Base-by-base conservation (phyloP, 2,797 vertebrate genomes). In the Selene dorsalis region DNA sequence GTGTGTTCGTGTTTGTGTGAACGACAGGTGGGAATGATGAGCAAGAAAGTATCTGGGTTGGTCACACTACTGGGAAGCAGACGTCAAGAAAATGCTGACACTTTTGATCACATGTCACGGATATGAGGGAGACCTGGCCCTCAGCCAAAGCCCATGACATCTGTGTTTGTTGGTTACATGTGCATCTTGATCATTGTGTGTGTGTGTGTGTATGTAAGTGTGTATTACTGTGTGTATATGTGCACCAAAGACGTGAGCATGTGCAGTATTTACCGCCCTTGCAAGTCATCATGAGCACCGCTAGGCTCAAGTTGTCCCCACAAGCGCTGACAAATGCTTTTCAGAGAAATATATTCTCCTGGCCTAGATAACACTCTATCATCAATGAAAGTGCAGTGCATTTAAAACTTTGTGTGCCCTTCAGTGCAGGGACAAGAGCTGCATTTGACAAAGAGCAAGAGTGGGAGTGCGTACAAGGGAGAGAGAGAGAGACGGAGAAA, bases 21-120 rank as follows among this genome's bases (percentile, higher is more conserved):
- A 22, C 28, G 59, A 84, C 88, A 89, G 87, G 82, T 84, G 80
- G 69, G 39, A 71, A 77, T 75, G 79, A 89, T 82, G 80, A 85
- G 84, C 84, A 68, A 62, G 70, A 76, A 47, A 72, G 64, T 83
- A 74, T 90, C 80, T 73, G 72, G 69, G 69, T 84, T 65, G 78
- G 74, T 87, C 85, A 65, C 75, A 61, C 77, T 86, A 79, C 84
- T 73, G 74, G 50, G 84, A 82, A 83, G 84, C 83, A 90, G 80
- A 87, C 88, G 84, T 83, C 86, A 84, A 57, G 77, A 83, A 91
- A 87, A 73, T 48, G 89, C 87, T 92, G 91, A 92, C 87, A 82
- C 83, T 69, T 89, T 77, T 82, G 81, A 88, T 87, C 69, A 78
- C 72, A 78, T 87, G 87, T 90, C 86, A 91, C 69, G 8, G 87